Evolutionary conservation across 1,140 invertebrate genomes (phyloP).

Genomic region (Amyelois transitella): DNA sequence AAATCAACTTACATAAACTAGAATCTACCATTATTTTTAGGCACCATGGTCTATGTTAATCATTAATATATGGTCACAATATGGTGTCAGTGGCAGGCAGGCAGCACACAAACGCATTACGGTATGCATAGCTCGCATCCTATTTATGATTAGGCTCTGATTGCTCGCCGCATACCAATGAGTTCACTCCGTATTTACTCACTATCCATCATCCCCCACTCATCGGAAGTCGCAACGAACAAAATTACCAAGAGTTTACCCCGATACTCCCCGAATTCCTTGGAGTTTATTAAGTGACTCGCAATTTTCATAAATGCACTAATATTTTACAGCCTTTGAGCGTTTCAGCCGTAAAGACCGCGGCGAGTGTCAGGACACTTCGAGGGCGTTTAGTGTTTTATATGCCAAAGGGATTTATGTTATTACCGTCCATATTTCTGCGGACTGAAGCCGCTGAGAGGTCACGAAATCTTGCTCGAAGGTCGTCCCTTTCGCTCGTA

Average conservation of each 20-base stretch:
- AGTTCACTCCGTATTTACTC: conserved; percentile 15
- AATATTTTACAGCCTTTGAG: conserved; percentile 29
- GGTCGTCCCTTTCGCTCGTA: conserved; percentile 31
- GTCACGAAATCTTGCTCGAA: conserved; percentile 69
- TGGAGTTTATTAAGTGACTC: not conserved
- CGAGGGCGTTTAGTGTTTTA: conserved; percentile 74
- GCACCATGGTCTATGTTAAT: no score
- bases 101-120: not conserved
- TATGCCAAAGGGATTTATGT: conserved; percentile 75
- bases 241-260: not conserved
- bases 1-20: no score
- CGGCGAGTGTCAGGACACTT: conserved; percentile 38
- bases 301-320: conserved; percentile 35
- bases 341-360: conserved; percentile 31
- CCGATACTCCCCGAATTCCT: not conserved
- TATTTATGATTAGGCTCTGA: conserved; percentile 20
- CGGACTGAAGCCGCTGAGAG: conserved; percentile 66
- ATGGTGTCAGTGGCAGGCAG: not conserved
- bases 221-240: conserved; percentile 14
- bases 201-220: conserved; percentile 9
- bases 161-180: conserved; percentile 18
- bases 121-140: conserved; percentile 2
- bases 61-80: not conserved
- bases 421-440: conserved; percentile 75
- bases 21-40: no score